Percentiles rank a stretch among this genome's conserved stretches.
Conservation (phyloP, 1,140 invertebrate species). For the Listronotus bonariensis region DNA sequence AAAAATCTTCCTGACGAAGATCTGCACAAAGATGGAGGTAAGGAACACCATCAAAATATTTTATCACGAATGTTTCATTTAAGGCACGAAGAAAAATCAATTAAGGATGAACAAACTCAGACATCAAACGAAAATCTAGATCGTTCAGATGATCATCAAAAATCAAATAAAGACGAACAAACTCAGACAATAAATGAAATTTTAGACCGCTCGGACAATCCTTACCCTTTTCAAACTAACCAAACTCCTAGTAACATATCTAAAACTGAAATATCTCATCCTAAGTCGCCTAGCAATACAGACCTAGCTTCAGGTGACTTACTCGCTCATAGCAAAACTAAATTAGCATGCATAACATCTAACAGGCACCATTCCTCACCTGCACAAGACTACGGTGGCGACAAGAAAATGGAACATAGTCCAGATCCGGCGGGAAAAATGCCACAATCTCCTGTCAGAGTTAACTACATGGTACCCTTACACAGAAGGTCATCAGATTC, state of each 20-base stretch:
- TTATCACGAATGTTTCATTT: slow-evolving; percentile 26
- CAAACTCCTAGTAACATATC: slow-evolving; percentile 23
- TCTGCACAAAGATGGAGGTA: slow-evolving; percentile 5
- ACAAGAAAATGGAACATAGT: slow-evolving; percentile 17
- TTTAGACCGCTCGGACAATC: not conserved
- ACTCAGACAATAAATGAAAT: slow-evolving; percentile 28
- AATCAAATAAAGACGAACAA: slow-evolving; percentile 20
- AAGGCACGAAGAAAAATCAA: slow-evolving; percentile 18
- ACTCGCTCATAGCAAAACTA: slow-evolving; percentile 48
- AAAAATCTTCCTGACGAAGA: slow-evolving; percentile 8
- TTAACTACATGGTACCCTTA: slow-evolving; percentile 61
- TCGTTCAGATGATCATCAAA: not conserved
- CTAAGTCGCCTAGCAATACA: slow-evolving; percentile 44
- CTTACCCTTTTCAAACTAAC: not conserved
- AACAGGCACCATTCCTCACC: slow-evolving; percentile 47
- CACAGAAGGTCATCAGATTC: slow-evolving; percentile 89
- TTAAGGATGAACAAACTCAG: slow-evolving; percentile 30
- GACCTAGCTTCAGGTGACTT: slow-evolving; percentile 50
- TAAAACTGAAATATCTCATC: slow-evolving; percentile 34
- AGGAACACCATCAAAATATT: slow-evolving; percentile 12
- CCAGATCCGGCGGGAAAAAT: slow-evolving; percentile 35
- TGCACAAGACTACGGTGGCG: slow-evolving; percentile 39
- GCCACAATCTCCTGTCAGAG: slow-evolving; percentile 61
- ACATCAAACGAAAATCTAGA: slow-evolving; percentile 16
- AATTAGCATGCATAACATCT: slow-evolving; percentile 54